phyloP scores from a whole-genome alignment of 2,113 vertebrate species.

The Arvicanthis niloticus region DNA sequence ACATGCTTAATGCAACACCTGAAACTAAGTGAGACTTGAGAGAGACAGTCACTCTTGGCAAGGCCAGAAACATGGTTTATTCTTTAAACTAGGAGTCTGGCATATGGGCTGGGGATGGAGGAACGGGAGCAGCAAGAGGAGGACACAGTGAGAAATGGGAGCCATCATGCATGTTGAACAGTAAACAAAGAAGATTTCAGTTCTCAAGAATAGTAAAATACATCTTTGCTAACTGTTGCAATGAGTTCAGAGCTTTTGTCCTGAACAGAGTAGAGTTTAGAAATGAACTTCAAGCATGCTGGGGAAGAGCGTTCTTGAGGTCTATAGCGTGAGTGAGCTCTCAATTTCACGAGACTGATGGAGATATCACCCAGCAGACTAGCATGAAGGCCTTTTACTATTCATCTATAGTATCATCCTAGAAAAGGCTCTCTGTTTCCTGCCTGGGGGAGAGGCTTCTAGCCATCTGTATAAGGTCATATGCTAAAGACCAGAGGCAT shows the following conservation, averaged over 20 bases:
- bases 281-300: background rate
- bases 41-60: background rate
- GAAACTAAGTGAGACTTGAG: background rate
- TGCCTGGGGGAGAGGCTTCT: background rate
- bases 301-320: too few species aligned
- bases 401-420: background rate
- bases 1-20: background rate
- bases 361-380: background rate
- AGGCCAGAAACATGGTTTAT: background rate
- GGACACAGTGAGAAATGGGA: too few species aligned
- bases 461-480: background rate
- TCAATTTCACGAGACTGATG: background rate
- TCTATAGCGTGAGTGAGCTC: background rate
- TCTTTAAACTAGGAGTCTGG: background rate
- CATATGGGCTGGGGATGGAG: background rate
- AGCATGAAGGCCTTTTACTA: background rate
- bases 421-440: background rate
- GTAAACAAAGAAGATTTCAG: background rate
- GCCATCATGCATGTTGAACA: background rate
- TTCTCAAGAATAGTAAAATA: background rate
- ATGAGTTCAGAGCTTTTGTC: background rate
- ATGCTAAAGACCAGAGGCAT: background rate
- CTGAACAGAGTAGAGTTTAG: background rate
- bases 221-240: background rate
- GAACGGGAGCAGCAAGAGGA: background rate